These are phyloP conservation scores for Emydura subglobosa DNA, from an alignment of 2,113 vertebrate species.

Conservation along the genomic window DNA sequence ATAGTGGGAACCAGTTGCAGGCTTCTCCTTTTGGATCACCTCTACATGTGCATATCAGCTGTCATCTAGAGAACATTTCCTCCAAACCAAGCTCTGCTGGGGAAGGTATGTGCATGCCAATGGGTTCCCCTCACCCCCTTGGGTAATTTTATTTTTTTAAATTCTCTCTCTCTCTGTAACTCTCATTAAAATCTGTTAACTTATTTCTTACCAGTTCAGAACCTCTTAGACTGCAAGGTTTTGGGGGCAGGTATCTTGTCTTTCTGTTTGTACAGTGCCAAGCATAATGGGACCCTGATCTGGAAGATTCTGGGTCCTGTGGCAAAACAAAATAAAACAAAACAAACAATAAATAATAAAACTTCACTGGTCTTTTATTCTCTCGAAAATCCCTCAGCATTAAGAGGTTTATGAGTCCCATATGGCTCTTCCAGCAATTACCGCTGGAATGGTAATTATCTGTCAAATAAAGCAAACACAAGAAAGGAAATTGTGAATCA, in stretches of 20 bases:
- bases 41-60: background rate
- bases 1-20: background rate
- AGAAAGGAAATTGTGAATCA: background rate
- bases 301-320: background rate
- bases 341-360: background rate
- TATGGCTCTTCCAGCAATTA: conserved; percentile 20
- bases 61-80: background rate
- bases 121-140: background rate
- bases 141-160: background rate
- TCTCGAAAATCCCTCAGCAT: background rate
- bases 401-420: conserved; percentile 21
- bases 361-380: background rate
- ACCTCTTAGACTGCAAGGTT: background rate
- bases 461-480: background rate
- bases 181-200: conserved; percentile 1
- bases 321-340: background rate
- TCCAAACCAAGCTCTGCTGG: background rate
- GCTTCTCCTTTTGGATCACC: background rate
- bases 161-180: background rate
- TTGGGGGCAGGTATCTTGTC: background rate
- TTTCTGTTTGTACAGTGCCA: accelerated
- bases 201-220: conserved; percentile 21
- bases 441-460: conserved; percentile 28
- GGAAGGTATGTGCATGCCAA: background rate
- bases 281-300: background rate